Evolutionary conservation across 2,113 vertebrate genomes (phyloP).

Genomic region (Eonycteris spelaea): DNA sequence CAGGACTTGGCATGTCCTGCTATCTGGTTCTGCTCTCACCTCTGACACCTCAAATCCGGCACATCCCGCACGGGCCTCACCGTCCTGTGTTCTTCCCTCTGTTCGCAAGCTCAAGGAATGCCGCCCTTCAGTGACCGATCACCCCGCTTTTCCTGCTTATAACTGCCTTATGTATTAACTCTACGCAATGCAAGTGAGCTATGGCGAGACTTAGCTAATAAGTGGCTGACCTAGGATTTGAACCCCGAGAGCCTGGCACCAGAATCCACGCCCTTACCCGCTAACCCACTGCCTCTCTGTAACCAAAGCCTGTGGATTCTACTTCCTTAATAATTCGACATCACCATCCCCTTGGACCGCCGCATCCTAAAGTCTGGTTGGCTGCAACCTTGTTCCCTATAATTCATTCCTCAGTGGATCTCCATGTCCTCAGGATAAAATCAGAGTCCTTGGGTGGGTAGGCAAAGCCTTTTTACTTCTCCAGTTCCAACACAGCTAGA

Average conservation of each 20-base stretch:
- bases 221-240: not conserved
- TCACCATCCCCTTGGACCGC: not conserved
- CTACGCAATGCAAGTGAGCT: not conserved
- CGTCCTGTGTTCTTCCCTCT: not conserved
- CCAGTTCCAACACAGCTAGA: not conserved
- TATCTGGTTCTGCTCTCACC: accelerated
- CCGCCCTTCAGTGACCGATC: not conserved
- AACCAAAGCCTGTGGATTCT: not conserved
- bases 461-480: not conserved
- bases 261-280: not conserved
- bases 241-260: not conserved
- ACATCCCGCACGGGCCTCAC: accelerated
- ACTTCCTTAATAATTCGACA: not conserved
- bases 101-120: not conserved
- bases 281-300: not conserved
- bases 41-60: not conserved
- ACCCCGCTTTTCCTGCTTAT: not conserved
- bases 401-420: not conserved
- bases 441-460: not conserved
- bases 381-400: not conserved
- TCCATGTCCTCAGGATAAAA: not conserved
- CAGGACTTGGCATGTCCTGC: not conserved
- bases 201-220: not conserved
- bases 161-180: not conserved
- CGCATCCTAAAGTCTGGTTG: too few species aligned